Evolutionary conservation across 2,797 vertebrate species (phyloP), one percentile per base, ranked within the genome.

Genomic region (Malacoraja senta): DNA sequence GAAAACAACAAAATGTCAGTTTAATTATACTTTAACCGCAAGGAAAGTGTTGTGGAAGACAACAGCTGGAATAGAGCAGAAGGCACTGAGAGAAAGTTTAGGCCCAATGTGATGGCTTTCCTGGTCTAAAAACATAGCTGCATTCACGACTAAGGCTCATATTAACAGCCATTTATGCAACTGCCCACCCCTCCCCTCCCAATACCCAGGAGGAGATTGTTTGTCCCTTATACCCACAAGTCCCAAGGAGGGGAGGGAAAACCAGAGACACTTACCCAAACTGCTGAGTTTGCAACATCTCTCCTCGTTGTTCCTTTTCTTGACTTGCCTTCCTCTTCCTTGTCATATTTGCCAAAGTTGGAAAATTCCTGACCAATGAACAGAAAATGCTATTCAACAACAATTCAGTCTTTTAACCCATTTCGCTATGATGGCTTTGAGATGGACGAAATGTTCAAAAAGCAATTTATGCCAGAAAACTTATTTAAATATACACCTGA

Each of bases 211-310:
- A n/a, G n/a, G n/a, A n/a, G 0, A 58, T 53, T 26, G 44, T 61
- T 61, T 83, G 29, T 61, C 44, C 26, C 26, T 72, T 0, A 72
- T 53, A 10, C 44, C 9, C 80, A 83, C 8, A 1, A 83, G 44
- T 58, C 53, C 15, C 44, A n/a, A 58, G 26, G 12, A 9, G 53
- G 15, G 0, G 53, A 61, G 53, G 24, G 24, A 61, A 32, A 19
- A 61, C n/a, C 72, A 35, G 21, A 35, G 93, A 94, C 8, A 79
- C 96, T 95, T 94, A 99, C 99, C 98, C 98, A 94, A 98, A 99
- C 95, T 99, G 97, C 6, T 97, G 95, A 0, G 98, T 99, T 58
- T 97, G 96, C 90, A 99, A 95, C 38, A 99, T 97, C 15, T 97
- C 98, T 94, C 99, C 99, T 0, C 97, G 96, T 94, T 97, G 96